A percentile compares a stretch with the other conserved stretches of the same genome.
phyloP scores from a whole-genome alignment of 1,140 invertebrate genomes.

The Araneus ventricosus region DNA sequence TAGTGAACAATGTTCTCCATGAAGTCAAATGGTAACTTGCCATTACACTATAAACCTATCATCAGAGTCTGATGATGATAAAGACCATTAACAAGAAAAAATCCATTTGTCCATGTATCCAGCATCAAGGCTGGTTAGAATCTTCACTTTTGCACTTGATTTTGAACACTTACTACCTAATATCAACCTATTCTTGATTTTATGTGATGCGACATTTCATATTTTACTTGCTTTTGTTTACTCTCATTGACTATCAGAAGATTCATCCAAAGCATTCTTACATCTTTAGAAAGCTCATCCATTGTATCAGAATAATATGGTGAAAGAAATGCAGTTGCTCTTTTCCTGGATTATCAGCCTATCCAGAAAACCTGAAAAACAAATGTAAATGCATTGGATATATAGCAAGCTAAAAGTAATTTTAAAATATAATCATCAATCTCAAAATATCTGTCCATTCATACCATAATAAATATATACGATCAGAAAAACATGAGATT shows the following conservation, averaged over 20 bases:
- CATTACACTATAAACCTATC: slow-evolving; percentile 80
- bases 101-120: slow-evolving; percentile 39
- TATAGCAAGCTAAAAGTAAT: too few species aligned
- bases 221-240: slow-evolving; percentile 81
- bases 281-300: slow-evolving; percentile 92
- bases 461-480: too few species aligned
- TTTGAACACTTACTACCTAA: slow-evolving; percentile 46
- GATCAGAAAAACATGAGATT: too few species aligned
- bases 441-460: too few species aligned
- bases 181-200: slow-evolving; percentile 84
- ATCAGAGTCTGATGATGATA: slow-evolving; percentile 84
- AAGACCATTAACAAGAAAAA: slow-evolving; percentile 62
- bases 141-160: slow-evolving; percentile 82
- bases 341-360: slow-evolving; percentile 79
- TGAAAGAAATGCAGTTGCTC: slow-evolving; percentile 79
- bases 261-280: slow-evolving; percentile 89
- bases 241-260: slow-evolving; percentile 84
- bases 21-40: slow-evolving; percentile 77
- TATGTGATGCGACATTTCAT: slow-evolving; percentile 87
- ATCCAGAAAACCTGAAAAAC: slow-evolving; percentile 72
- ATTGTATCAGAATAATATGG: slow-evolving; percentile 83
- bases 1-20: slow-evolving; percentile 81
- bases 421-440: too few species aligned
- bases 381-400: too few species aligned
- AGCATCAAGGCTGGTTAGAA: slow-evolving; percentile 81